Conservation (phyloP, 2,797 vertebrate genomes). For the Scolopax rusticola region DNA sequence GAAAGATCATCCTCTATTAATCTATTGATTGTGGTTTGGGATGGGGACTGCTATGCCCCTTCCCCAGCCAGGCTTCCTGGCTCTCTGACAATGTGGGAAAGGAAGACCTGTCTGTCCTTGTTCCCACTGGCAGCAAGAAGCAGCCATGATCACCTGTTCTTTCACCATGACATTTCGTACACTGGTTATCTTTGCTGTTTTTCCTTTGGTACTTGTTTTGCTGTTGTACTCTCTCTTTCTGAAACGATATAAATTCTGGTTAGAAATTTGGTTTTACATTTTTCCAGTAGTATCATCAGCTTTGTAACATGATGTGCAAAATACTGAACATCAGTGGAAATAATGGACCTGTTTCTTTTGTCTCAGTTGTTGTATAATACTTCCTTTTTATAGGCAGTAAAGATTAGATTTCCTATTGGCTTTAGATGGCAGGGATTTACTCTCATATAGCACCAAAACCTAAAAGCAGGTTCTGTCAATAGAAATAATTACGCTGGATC, state of each 20-base stretch:
- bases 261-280: not conserved
- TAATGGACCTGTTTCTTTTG: not conserved
- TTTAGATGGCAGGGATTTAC: conserved; percentile 34
- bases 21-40: not conserved
- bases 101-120: not conserved
- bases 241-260: not conserved
- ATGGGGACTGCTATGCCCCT: not conserved
- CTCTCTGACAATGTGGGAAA: not conserved
- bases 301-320: not conserved
- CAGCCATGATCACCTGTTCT: not conserved
- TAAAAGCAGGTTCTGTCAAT: conserved; percentile 52
- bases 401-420: conserved; percentile 1
- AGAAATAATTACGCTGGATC: conserved; percentile 65
- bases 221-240: not conserved
- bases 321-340: not conserved
- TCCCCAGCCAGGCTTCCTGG: not conserved
- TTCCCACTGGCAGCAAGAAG: not conserved
- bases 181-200: not conserved
- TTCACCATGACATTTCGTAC: not conserved
- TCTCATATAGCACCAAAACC: conserved; percentile 48
- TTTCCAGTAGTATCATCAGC: not conserved
- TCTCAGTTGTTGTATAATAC: not conserved
- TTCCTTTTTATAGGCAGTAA: not conserved
- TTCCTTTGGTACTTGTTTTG: not conserved
- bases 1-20: not conserved